Conservation (phyloP, 2,113 vertebrate genomes). For the Tonatia bakeri region DNA sequence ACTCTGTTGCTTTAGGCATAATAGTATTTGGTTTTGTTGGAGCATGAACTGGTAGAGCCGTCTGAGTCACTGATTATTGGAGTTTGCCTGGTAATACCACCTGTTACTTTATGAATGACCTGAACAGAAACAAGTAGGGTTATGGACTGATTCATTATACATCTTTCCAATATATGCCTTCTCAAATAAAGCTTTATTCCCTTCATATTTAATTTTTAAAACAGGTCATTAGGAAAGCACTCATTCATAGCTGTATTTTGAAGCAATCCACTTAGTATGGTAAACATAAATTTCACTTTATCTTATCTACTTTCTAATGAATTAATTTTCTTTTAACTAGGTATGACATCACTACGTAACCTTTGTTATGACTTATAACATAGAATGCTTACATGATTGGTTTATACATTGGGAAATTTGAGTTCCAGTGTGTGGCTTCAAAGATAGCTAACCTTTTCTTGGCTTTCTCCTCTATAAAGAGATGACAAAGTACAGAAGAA, state of each 20-base stretch:
- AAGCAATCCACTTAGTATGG: neutral
- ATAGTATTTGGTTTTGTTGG: constrained; percentile 24
- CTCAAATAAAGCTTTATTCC: constrained; percentile 34
- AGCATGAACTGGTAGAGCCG: neutral
- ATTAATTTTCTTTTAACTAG: constrained; percentile 15
- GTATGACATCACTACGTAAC: neutral
- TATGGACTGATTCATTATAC: constrained; percentile 28
- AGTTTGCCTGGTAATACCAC: constrained; percentile 36
- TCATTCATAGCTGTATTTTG: neutral
- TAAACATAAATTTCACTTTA: neutral
- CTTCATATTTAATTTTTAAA: constrained; percentile 47
- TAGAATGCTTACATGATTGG: neutral
- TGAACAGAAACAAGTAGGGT: constrained; percentile 32
- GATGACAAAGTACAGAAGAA: neutral
- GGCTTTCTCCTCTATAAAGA: constrained; percentile 9
- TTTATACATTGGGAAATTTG: constrained; percentile 22
- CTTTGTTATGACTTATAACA: neutral
- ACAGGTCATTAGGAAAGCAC: neutral
- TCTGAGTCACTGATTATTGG: constrained; percentile 55
- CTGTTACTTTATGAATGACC: constrained; percentile 46
- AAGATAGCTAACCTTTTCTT: neutral
- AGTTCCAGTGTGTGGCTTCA: constrained; percentile 1
- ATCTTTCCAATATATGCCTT: constrained; percentile 32
- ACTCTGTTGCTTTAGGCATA: constrained; percentile 32
- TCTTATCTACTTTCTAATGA: neutral